Evolutionary conservation across 1,140 invertebrate species (phyloP), one percentile per base, ranked within the genome.

Genomic region (Tetranychus cinnabarinus): DNA sequence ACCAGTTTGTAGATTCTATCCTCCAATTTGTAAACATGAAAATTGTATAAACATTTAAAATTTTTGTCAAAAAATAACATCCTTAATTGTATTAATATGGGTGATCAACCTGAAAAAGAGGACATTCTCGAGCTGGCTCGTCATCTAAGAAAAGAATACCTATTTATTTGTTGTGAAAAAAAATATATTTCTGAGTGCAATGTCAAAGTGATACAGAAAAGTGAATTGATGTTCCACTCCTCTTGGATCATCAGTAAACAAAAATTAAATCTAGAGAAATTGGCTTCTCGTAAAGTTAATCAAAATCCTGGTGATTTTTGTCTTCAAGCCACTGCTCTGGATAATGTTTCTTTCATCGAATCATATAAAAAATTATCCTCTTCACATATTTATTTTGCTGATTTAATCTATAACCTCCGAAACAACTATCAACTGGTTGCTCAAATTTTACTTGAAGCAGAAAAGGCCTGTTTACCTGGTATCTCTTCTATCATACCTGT

Each of bases 201-300:
- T 6, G 50, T n/a, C 7, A 33, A 52, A 31, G n/a, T 52, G n/a
- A 52, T n/a, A 8, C n/a, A 52, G 23, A 31, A 8, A 0, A 56
- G 33, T 56, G 79, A 81, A 59, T 73, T 77, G 46, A 71, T 85
- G n/a, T 78, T 80, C 35, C 82, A 90, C 70, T 77, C 83, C 65
- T 82, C 88, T 37, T 95, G 88, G 86, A 81, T 92, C 60, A 85
- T 84, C 52, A 81, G 84, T 3, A 85, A 90, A 70, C 87, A 95
- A 71, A 79, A 86, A 64, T 77, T 84, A 45, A 88, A 87, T 70
- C 75, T 93, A 4, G 84, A 88, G 67, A 80, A 80, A 63, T 72
- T 95, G 62, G 81, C 91, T 56, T 76, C 84, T 23, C 80, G 82
- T 7, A 76, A 80, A 63, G 80, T 80, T 42, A 84, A 86, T 68